These are phyloP conservation scores for Myoxocephalus aenaeus DNA, from an alignment of 2,797 vertebrate genomes.

Conservation along the genomic window DNA sequence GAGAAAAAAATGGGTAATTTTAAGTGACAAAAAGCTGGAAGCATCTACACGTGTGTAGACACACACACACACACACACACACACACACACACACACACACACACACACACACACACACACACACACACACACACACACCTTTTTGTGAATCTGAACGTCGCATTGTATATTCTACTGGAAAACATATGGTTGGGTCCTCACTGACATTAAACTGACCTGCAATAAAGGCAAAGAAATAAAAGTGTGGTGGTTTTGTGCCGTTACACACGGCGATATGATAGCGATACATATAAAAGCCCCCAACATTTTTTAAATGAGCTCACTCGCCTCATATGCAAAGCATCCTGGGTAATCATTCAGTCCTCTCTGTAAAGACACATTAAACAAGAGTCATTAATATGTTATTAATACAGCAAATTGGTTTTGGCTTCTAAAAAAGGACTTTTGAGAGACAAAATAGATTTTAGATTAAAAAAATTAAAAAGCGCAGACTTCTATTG, in stretches of 20 bases:
- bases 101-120: neutral
- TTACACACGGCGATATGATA: neutral
- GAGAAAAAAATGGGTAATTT: conserved; percentile 27
- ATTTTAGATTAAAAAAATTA: no score
- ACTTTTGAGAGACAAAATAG: no score
- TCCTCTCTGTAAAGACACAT: conserved; percentile 39
- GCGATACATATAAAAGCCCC: neutral
- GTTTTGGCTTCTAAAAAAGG: neutral
- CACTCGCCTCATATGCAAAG: conserved; percentile 54
- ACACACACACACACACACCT: neutral
- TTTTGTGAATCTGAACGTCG: no score
- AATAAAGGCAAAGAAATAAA: neutral
- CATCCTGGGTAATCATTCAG: conserved; percentile 49
- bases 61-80: neutral
- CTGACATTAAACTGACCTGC: neutral
- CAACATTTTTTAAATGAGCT: neutral
- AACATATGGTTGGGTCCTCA: no score
- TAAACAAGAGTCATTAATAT: neutral
- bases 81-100: neutral
- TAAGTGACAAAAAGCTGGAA: conserved; percentile 25
- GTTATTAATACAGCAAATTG: neutral
- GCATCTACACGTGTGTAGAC: no score
- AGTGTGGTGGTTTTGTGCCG: neutral
- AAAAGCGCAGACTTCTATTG: no score
- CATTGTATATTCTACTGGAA: no score